Percentiles rank a stretch among this genome's conserved stretches.
phyloP scores from a whole-genome alignment of 2,113 vertebrate species.

The Beaufortia kweichowensis region DNA sequence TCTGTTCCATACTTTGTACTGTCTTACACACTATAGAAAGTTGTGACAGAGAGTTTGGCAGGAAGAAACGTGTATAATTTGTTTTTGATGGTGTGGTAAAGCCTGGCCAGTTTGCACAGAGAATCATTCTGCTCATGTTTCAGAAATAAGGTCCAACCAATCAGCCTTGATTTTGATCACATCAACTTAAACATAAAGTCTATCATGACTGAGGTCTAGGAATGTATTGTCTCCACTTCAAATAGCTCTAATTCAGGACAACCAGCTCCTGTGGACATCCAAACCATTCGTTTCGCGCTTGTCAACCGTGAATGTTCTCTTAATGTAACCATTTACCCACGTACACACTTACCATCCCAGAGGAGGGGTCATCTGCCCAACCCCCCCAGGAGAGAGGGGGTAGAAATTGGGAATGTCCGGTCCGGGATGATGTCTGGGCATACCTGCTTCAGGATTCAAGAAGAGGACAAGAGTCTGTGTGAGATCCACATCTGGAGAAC shows the following conservation, averaged over 20 bases:
- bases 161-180: no score
- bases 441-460: slow-evolving; percentile 74
- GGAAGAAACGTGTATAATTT: no score
- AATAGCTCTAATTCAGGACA: neutral
- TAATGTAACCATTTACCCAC: slow-evolving; percentile 1
- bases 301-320: neutral
- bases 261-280: neutral
- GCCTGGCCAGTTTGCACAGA: no score
- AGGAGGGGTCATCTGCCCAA: slow-evolving; percentile 95
- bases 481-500: slow-evolving; percentile 35
- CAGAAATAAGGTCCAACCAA: no score
- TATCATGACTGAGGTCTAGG: no score
- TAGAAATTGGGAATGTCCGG: slow-evolving; percentile 96
- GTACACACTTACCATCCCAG: slow-evolving; percentile 89
- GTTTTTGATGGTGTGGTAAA: no score
- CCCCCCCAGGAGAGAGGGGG: slow-evolving; percentile 90
- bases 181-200: no score
- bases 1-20: no score
- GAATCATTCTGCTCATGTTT: no score
- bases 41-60: no score
- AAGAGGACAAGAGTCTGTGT: neutral
- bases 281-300: neutral
- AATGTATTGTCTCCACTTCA: neutral
- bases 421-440: slow-evolving; percentile 91
- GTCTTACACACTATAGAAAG: no score